Base-by-base conservation (phyloP, 2,797 vertebrate species). In the Astyanax mexicanus region DNA sequence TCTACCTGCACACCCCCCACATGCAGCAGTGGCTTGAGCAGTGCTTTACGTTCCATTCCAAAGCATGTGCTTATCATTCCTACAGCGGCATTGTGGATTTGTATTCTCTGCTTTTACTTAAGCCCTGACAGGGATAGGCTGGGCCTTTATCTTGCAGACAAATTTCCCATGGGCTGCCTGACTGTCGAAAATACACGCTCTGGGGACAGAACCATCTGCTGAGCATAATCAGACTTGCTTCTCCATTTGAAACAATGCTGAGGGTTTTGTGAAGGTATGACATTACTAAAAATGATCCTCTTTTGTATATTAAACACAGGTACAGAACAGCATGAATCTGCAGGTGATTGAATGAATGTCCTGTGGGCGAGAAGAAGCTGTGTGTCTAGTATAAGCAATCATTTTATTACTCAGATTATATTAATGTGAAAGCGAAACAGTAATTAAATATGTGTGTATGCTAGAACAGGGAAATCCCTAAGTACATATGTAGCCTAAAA, bases 181-280 rank as follows among this genome's bases (percentile, higher is more conserved):
- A 45, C 61, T 49, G 55, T 60, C 72, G 77, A 80, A 75, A 83
- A 42, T 55, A 49, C 29, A 54, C 35, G 52, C 71, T 71, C 0
- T 4, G 32, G 47, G 58, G 23, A 80, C 44, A 71, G 25, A 64
- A 37, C 49, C 87, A 86, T 90, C 84, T 88, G 82, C 75, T 74
- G 55, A 52, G 52, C 66, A 72, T 84, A 84, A 86, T 80, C 70
- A 86, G 71, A 57, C 65, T 72, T 81, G 37, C 74, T 83, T 75
- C 52, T 42, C 77, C 23, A 66, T 79, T 54, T 81, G 72, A 83
- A 75, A 77, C 13, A 45, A 54, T 29, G 60, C 60, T 58, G 65
- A 69, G 32, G 38, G 8, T 27, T 75, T 57, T 79, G 61, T 81
- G 54, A 23, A 49, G 51, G 75, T 78, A 17, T 81, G 64, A 62